Evolutionary conservation across 2,888 invertebrate species (phyloP).

Genomic region (Trissoscelio sp.): DNA sequence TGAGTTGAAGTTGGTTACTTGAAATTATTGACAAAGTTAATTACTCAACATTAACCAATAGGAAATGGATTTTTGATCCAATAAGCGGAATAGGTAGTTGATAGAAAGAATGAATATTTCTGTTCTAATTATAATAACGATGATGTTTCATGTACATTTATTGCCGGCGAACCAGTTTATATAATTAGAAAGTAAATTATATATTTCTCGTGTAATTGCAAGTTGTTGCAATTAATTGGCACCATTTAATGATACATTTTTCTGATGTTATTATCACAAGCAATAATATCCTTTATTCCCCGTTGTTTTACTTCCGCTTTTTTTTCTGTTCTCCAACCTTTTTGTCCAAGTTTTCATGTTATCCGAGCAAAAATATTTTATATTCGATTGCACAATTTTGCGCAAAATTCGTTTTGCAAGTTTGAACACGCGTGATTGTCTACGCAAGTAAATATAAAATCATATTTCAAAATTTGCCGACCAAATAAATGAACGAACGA

Average conservation of each 20-base stretch:
- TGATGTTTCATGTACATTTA: constrained; percentile 1
- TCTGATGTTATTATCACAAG: background rate
- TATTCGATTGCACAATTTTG: constrained; percentile 17
- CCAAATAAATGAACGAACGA: constrained; percentile 41
- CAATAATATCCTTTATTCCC: too few species aligned
- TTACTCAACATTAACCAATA: too few species aligned
- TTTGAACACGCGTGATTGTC: constrained; percentile 5
- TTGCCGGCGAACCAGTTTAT: constrained; percentile 10
- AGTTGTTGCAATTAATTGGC: constrained; percentile 20
- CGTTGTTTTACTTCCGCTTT: background rate
- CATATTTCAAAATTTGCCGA: constrained; percentile 40
- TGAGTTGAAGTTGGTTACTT: too few species aligned
- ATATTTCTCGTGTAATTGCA: constrained; percentile 20
- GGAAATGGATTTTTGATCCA: constrained; percentile 1
- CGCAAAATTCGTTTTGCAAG: constrained; percentile 5
- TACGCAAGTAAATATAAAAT: constrained; percentile 20
- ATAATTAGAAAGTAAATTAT: constrained; percentile 23
- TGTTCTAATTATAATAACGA: too few species aligned
- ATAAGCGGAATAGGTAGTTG: background rate
- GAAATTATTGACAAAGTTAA: too few species aligned
- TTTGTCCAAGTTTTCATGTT: too few species aligned
- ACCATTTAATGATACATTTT: background rate
- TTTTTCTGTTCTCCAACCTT: too few species aligned
- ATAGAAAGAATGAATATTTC: background rate
- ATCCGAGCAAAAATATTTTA: constrained; percentile 9